phyloP scores from a whole-genome alignment of 2,797 vertebrate species.

The Pseudomugil tenellus region DNA sequence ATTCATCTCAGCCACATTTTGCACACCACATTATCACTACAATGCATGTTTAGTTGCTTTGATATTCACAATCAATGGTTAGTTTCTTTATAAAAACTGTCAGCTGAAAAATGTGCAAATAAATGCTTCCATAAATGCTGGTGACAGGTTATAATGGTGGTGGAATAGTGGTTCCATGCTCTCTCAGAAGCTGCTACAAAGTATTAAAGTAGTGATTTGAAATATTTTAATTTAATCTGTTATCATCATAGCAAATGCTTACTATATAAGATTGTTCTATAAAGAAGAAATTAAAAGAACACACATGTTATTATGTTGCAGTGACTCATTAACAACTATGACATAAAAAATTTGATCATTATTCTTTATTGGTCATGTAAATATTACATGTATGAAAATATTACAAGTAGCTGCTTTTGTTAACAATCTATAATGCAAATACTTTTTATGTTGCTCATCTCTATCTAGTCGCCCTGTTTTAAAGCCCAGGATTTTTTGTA shows the following conservation, averaged over 20 bases:
- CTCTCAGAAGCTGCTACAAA: background rate
- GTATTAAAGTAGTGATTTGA: background rate
- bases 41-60: background rate
- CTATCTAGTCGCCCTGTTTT: background rate
- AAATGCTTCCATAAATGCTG: background rate
- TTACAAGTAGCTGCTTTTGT: background rate
- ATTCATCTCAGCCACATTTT: background rate
- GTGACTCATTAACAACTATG: background rate
- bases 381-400: background rate
- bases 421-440: background rate
- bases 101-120: background rate
- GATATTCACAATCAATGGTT: background rate
- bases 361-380: background rate
- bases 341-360: background rate
- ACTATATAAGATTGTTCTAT: background rate
- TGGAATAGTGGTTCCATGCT: background rate
- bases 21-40: background rate
- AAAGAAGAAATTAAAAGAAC: background rate
- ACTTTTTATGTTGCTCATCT: background rate
- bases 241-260: background rate
- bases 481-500: background rate
- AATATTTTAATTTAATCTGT: background rate
- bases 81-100: background rate
- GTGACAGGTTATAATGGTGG: background rate
- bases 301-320: background rate